Percentiles rank a stretch among this genome's conserved stretches.
phyloP scores from a whole-genome alignment of 1,140 invertebrate genomes.

The Spodoptera frugiperda region DNA sequence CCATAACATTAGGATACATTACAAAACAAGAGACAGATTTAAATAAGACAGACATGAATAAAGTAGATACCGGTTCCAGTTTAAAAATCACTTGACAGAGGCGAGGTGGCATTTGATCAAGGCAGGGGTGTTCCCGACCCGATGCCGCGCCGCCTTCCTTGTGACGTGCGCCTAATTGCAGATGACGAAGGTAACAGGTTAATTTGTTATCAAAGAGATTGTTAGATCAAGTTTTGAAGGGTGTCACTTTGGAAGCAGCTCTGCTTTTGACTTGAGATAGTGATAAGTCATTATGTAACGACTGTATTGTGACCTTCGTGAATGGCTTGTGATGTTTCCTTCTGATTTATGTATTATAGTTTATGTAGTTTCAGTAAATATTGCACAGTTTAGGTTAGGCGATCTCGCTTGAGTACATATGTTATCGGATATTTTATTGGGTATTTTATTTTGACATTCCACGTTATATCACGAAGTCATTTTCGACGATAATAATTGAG shows the following conservation, averaged over 20 bases:
- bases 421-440: no score
- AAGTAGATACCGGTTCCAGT: constrained; percentile 8
- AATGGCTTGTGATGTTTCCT: not conserved
- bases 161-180: constrained; percentile 25
- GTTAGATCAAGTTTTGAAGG: constrained; percentile 29
- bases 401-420: no score
- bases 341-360: no score
- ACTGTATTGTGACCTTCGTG: not conserved
- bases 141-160: constrained; percentile 3
- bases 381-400: no score
- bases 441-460: no score
- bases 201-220: constrained; percentile 41
- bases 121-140: constrained; percentile 12
- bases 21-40: no score
- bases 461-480: no score
- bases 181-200: constrained; percentile 33
- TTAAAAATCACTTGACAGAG: not conserved
- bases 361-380: no score
- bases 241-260: constrained; percentile 8
- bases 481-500: no score
- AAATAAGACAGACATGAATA: not conserved
- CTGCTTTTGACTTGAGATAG: not conserved
- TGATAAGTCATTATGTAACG: constrained; percentile 11
- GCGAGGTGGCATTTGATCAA: constrained; percentile 19
- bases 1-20: no score